These are phyloP conservation scores for Heterocephalus glaber DNA, from an alignment of 2,113 vertebrate species.

Conservation along the genomic window DNA sequence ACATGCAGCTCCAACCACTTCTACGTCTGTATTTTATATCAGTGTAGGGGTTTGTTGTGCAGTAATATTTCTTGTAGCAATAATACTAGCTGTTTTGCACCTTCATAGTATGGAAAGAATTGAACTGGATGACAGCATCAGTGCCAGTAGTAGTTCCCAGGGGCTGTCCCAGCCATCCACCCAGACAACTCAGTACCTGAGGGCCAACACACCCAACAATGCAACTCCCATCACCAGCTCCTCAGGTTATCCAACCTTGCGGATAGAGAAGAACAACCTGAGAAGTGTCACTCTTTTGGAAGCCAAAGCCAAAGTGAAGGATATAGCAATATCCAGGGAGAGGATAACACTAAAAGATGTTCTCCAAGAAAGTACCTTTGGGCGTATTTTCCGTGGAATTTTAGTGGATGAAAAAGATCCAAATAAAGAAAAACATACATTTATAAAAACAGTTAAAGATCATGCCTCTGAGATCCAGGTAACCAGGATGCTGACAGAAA, in stretches of 20 bases:
- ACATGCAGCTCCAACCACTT: slow-evolving; percentile 93
- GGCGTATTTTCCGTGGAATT: slow-evolving; percentile 96
- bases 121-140: slow-evolving; percentile 97
- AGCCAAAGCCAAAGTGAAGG: slow-evolving; percentile 98
- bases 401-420: slow-evolving; percentile 98
- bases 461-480: too few relatives aligned
- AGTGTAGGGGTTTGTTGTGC: slow-evolving; percentile 99
- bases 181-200: slow-evolving; percentile 98
- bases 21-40: slow-evolving; percentile 98
- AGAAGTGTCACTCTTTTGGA: slow-evolving; percentile 96
- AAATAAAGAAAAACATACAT: slow-evolving; percentile 95
- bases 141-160: slow-evolving; percentile 97
- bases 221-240: slow-evolving; percentile 93
- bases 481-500: too few relatives aligned
- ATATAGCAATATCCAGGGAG: slow-evolving; percentile 97
- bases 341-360: slow-evolving; percentile 96
- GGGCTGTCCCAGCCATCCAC: slow-evolving; percentile 98
- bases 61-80: slow-evolving; percentile 98
- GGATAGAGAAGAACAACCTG: slow-evolving; percentile 99
- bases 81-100: slow-evolving; percentile 97
- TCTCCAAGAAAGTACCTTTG: slow-evolving; percentile 98
- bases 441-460: slow-evolving; percentile 99
- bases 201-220: slow-evolving; percentile 98
- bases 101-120: slow-evolving; percentile 99
- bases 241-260: slow-evolving; percentile 95